Percentiles rank a stretch among this genome's conserved stretches.
These are phyloP conservation scores for Trichopria drosophilae DNA, from an alignment of 2,888 invertebrate genomes.

Conservation along the genomic window DNA sequence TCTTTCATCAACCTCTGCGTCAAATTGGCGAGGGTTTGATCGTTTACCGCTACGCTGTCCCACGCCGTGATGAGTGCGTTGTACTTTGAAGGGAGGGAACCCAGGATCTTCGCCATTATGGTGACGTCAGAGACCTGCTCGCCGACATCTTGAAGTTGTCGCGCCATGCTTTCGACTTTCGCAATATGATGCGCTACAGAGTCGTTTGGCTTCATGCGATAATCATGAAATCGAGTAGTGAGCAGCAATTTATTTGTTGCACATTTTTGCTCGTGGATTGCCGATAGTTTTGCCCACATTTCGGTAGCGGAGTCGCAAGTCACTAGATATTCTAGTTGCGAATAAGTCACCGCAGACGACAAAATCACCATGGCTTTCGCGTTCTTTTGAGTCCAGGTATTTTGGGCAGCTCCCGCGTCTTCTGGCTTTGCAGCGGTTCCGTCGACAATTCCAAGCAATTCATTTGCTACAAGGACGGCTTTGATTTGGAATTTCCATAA, in stretches of 20 bases:
- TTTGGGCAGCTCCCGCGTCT: too few relatives aligned
- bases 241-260: not conserved
- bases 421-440: too few relatives aligned
- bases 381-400: not conserved
- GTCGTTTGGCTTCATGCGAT: not conserved
- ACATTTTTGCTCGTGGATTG: not conserved
- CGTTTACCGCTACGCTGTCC: too few relatives aligned
- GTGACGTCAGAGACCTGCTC: not conserved
- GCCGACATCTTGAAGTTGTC: not conserved
- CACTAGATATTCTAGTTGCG: not conserved
- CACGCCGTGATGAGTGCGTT: too few relatives aligned
- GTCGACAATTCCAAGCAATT: too few relatives aligned
- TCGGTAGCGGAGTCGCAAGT: not conserved
- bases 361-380: not conserved
- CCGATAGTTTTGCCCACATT: conserved; percentile 26
- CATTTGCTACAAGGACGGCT: too few relatives aligned
- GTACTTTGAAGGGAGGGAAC: too few relatives aligned
- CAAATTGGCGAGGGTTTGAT: too few relatives aligned
- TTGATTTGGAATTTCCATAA: too few relatives aligned
- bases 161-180: not conserved
- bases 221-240: not conserved
- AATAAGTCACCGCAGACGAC: not conserved
- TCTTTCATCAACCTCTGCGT: not conserved
- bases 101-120: conserved; percentile 1
- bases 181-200: not conserved